Percentiles rank a stretch among this genome's conserved stretches.
Evolutionary conservation across 2,113 vertebrate species (phyloP).

Genomic region (Drymodes brunneopygia): DNA sequence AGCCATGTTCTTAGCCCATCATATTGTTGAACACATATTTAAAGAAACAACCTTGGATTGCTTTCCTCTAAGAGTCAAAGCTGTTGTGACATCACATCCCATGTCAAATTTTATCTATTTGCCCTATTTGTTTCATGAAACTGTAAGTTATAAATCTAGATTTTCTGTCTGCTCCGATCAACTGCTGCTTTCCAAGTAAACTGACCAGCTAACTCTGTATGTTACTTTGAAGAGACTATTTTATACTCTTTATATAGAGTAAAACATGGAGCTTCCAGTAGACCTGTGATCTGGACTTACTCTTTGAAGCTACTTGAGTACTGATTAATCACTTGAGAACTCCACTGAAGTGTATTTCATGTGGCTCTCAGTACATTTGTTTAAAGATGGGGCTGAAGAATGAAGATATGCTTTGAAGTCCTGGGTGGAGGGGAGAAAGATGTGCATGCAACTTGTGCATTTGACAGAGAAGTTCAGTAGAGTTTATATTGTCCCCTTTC

Average conservation of each 20-base stretch:
- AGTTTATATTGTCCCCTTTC: not conserved
- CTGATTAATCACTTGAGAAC: not conserved
- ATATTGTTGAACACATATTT: not conserved
- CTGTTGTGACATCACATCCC: not conserved
- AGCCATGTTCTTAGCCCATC: not conserved
- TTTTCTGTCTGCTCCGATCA: not conserved
- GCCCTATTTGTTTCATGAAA: not conserved
- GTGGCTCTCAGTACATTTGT: not conserved
- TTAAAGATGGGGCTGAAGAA: not conserved
- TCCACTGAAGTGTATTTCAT: not conserved
- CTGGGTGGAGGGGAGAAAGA: too few relatives aligned
- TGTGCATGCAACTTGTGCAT: not conserved
- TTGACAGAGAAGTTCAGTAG: not conserved
- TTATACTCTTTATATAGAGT: not conserved
- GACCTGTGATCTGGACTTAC: not conserved
- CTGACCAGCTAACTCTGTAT: not conserved
- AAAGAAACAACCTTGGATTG: not conserved
- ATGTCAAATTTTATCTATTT: not conserved
- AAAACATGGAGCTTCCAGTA: not conserved
- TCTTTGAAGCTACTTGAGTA: not conserved
- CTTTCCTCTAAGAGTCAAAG: not conserved
- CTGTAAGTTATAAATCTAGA: not conserved
- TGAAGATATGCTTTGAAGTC: not conserved
- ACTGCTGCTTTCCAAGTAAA: not conserved
- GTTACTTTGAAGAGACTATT: not conserved